A percentile compares a stretch with the other conserved stretches of the same genome.
Evolutionary conservation across 2,113 vertebrate species (phyloP).

Genomic region (Aldabrachelys gigantea): DNA sequence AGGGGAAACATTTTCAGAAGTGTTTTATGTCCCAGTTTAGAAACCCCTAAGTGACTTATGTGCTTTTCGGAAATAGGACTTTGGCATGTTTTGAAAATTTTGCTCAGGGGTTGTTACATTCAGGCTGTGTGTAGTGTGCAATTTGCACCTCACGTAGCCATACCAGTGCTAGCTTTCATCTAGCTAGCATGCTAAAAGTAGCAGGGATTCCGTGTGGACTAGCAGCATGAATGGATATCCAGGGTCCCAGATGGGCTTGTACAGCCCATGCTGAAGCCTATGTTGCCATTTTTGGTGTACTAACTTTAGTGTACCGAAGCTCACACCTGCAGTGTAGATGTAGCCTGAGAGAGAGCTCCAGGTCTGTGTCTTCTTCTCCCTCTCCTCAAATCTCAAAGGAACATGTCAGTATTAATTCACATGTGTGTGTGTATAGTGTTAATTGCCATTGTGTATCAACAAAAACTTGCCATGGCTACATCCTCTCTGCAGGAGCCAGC

Average conservation of each 20-base stretch:
- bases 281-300: not conserved
- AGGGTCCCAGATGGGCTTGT: not conserved
- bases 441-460: not conserved
- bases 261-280: no score
- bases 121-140: not conserved
- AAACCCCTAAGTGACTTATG: not conserved
- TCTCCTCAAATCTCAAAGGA: accelerated
- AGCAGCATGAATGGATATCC: not conserved
- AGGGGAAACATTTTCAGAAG: not conserved
- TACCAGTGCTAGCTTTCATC: not conserved
- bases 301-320: not conserved
- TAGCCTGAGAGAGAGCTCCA: not conserved
- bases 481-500: not conserved
- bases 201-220: not conserved
- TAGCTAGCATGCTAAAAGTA: not conserved
- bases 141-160: not conserved
- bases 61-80: not conserved
- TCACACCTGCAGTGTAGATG: not conserved
- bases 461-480: not conserved
- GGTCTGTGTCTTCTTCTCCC: not conserved
- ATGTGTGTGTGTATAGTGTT: not conserved
- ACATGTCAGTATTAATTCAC: not conserved
- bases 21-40: not conserved
- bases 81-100: not conserved
- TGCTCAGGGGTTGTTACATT: not conserved